A percentile compares a stretch with the other conserved stretches of the same genome.
Conservation (phyloP, 2,797 vertebrate genomes). For the Takifugu ocellatus region DNA sequence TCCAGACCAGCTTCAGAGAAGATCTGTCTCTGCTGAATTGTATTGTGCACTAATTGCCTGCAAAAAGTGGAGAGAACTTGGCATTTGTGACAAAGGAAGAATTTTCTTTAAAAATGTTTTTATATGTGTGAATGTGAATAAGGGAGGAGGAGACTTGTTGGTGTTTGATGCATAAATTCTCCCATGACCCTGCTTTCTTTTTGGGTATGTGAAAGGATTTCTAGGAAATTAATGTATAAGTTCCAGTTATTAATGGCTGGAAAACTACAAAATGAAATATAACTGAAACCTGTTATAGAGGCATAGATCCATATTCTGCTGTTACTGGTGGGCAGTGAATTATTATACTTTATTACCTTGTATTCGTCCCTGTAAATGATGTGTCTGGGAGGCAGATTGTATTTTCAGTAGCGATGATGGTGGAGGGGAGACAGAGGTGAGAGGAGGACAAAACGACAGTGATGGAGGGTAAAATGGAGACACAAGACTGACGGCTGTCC, state of each 20-base stretch:
- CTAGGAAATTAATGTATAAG: too few species aligned
- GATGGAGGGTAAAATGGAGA: slow-evolving; percentile 32
- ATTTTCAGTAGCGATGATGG: slow-evolving; percentile 4
- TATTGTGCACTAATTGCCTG: slow-evolving; percentile 45
- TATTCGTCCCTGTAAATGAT: neutral
- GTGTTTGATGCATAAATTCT: too few species aligned
- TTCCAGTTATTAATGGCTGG: too few species aligned
- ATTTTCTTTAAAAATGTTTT: slow-evolving; percentile 26
- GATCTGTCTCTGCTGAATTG: slow-evolving; percentile 14
- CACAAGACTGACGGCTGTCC: slow-evolving; percentile 51
- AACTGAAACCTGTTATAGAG: too few species aligned
- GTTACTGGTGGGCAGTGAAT: neutral
- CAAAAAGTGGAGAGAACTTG: slow-evolving; percentile 12
- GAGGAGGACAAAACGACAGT: slow-evolving; percentile 11
- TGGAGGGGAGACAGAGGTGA: slow-evolving; percentile 19
- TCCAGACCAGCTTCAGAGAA: slow-evolving; percentile 20
- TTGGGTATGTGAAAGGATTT: too few species aligned
- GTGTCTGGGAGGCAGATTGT: neutral
- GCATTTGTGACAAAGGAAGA: slow-evolving; percentile 23
- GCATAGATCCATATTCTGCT: neutral
- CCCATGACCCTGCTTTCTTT: too few species aligned
- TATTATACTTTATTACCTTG: neutral
- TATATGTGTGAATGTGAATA: neutral
- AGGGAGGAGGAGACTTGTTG: neutral
- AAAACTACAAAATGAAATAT: too few species aligned